phyloP scores from a whole-genome alignment of 92 coral and sea anemone species.

The Epizoanthus fatuus region DNA sequence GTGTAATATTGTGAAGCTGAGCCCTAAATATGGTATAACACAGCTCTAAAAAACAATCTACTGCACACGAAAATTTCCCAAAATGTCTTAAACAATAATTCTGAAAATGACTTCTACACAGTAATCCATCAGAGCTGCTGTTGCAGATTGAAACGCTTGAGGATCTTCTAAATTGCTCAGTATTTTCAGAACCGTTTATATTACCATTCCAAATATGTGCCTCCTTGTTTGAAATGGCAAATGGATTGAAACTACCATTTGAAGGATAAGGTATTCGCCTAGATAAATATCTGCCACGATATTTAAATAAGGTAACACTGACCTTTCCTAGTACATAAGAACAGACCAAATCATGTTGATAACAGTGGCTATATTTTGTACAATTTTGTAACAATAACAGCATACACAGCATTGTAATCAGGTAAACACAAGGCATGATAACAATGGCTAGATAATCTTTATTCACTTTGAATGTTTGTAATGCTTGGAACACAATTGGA shows the following conservation, averaged over 20 bases:
- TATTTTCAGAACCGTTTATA: slow-evolving; percentile 32
- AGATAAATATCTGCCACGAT: slow-evolving; percentile 17
- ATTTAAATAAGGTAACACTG: slow-evolving; percentile 25
- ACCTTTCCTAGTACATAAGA: too few relatives aligned
- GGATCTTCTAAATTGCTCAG: slow-evolving; percentile 32
- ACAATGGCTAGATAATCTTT: slow-evolving; percentile 10
- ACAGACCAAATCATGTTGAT: slow-evolving; percentile 34
- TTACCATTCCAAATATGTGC: slow-evolving; percentile 35
- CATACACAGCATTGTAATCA: slow-evolving; percentile 29
- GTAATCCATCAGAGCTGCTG: slow-evolving; percentile 31
- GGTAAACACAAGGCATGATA: slow-evolving; percentile 19
- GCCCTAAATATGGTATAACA: slow-evolving; percentile 13
- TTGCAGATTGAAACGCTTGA: slow-evolving; percentile 17
- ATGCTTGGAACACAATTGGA: slow-evolving; percentile 14
- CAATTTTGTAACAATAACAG: slow-evolving; percentile 34
- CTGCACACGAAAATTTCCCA: slow-evolving; percentile 48
- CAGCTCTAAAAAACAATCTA: slow-evolving; percentile 7
- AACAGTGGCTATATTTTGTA: slow-evolving; percentile 29
- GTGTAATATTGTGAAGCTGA: slow-evolving; percentile 12
- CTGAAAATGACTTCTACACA: slow-evolving; percentile 2
- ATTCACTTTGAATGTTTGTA: slow-evolving; percentile 13
- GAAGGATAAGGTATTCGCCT: slow-evolving; percentile 36
- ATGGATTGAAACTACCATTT: slow-evolving; percentile 28
- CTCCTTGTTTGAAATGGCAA: slow-evolving; percentile 29
- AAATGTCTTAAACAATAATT: slow-evolving; percentile 36